phyloP scores from a whole-genome alignment of 2,113 vertebrate species.

The Hippoglossus stenolepis region DNA sequence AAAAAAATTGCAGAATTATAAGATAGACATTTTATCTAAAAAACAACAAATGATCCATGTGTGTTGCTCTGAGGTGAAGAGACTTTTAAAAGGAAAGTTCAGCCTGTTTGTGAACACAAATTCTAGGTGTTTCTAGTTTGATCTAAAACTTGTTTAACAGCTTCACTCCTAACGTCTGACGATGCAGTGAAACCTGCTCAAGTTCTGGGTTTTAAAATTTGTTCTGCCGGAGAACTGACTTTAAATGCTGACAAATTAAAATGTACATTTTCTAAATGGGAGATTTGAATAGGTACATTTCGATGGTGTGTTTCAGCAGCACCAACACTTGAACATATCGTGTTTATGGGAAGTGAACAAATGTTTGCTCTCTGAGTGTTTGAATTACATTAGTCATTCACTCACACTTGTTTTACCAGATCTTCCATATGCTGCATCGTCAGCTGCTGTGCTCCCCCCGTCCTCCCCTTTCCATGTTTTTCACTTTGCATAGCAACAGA shows the following conservation, averaged over 20 bases:
- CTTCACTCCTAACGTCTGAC: neutral
- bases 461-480: neutral
- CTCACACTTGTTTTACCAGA: slow-evolving; percentile 17
- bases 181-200: neutral
- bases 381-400: slow-evolving; percentile 5
- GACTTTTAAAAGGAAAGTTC: neutral
- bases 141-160: neutral
- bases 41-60: neutral
- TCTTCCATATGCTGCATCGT: slow-evolving; percentile 36
- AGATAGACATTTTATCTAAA: neutral
- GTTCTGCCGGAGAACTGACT: neutral
- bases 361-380: slow-evolving; percentile 32
- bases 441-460: neutral
- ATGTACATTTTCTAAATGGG: neutral
- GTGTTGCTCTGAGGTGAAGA: neutral
- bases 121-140: too few species aligned
- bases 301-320: slow-evolving; percentile 28
- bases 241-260: neutral
- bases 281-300: neutral
- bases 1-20: neutral
- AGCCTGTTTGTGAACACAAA: neutral
- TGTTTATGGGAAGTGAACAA: slow-evolving; percentile 53
- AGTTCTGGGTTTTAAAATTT: neutral
- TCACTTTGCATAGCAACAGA: slow-evolving; percentile 62
- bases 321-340: slow-evolving; percentile 3